Conservation (phyloP, 2,113 vertebrate genomes). For the Sapajus apella region DNA sequence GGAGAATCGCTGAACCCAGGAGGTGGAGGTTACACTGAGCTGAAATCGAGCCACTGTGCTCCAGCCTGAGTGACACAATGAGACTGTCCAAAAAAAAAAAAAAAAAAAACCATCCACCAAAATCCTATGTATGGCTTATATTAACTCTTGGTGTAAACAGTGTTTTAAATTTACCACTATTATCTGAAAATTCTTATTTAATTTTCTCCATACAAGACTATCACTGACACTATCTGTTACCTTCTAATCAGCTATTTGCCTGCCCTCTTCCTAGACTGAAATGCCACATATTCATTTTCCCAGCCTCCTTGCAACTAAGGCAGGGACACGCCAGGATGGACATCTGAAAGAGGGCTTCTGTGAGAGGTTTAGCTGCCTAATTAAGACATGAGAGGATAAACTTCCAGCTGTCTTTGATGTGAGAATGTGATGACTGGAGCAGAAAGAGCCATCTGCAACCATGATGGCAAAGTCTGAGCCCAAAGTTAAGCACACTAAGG, state of each 20-base stretch:
- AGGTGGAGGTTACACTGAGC: too few species aligned
- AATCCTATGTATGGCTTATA: background rate
- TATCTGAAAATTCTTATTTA: constrained; percentile 41
- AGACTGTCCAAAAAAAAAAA: too few species aligned
- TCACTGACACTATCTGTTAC: background rate
- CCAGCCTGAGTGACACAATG: too few species aligned
- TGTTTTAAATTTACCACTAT: background rate
- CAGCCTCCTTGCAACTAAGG: background rate
- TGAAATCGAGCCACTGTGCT: too few species aligned
- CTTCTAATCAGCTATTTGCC: background rate
- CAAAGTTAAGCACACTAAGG: background rate
- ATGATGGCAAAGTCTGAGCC: background rate
- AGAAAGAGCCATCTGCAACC: background rate
- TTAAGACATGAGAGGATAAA: constrained; percentile 3
- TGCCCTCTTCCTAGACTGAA: constrained; percentile 14
- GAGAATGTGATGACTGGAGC: background rate
- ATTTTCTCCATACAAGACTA: background rate
- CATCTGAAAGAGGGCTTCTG: background rate
- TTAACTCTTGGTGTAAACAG: background rate
- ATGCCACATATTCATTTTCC: background rate
- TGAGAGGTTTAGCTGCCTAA: background rate
- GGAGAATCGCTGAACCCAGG: too few species aligned
- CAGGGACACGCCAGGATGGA: background rate
- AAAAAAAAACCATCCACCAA: background rate
- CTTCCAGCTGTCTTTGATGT: background rate